phyloP scores from a whole-genome alignment of 30 jellyfish, hydroid and myxozoan genomes.

The Turritopsis dohrnii region DNA sequence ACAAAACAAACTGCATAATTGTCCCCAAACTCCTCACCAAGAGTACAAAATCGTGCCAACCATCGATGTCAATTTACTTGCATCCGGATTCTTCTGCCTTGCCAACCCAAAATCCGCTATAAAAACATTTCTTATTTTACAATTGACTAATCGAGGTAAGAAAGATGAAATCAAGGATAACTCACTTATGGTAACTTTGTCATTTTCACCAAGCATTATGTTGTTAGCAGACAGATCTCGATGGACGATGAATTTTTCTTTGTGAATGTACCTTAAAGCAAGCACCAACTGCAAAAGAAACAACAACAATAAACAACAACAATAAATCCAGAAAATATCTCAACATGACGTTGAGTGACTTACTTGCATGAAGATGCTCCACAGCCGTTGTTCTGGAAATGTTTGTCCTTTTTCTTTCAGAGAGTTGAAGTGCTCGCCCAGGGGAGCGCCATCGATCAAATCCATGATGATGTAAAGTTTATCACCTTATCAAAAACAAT shows the following conservation, averaged over 20 bases:
- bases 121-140: background rate
- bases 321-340: background rate
- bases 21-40: too few relatives aligned
- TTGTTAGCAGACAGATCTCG: slow-evolving; percentile 92
- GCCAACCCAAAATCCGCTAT: slow-evolving; percentile 96
- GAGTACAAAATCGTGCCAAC: slow-evolving; percentile 94
- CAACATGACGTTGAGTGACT: background rate
- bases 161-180: background rate
- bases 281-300: slow-evolving; percentile 51
- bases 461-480: slow-evolving; percentile 94
- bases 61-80: slow-evolving; percentile 88
- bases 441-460: slow-evolving; percentile 96
- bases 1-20: too few relatives aligned
- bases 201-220: slow-evolving; percentile 95
- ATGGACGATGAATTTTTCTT: slow-evolving; percentile 87
- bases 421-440: slow-evolving; percentile 91
- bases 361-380: slow-evolving; percentile 92
- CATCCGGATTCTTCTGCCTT: slow-evolving; percentile 84
- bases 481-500: too few relatives aligned
- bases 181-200: slow-evolving; percentile 93
- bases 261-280: slow-evolving; percentile 89
- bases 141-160: background rate
- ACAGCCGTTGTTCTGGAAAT: slow-evolving; percentile 77
- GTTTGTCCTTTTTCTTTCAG: slow-evolving; percentile 82
- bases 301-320: slow-evolving; percentile 2